These are phyloP conservation scores for Mastigias papua DNA, from an alignment of 30 jellyfish, hydroid and myxozoan genomes.

Conservation along the genomic window DNA sequence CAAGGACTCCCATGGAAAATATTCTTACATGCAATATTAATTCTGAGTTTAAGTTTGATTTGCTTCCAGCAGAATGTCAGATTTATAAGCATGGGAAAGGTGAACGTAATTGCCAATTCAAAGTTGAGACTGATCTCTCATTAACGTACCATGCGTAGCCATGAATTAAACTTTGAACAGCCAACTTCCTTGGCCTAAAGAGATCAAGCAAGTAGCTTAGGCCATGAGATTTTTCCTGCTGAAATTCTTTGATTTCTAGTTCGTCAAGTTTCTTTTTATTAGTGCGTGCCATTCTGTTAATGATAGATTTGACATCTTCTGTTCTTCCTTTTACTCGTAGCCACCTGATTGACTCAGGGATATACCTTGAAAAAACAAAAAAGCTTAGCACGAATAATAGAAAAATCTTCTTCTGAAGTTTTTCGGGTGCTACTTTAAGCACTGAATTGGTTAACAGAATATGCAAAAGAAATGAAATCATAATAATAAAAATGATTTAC, in stretches of 20 bases:
- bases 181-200: constrained; percentile 14
- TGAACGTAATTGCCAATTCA: too few species aligned
- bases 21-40: too few species aligned
- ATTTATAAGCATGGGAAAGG: not conserved
- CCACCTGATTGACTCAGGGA: constrained; percentile 18
- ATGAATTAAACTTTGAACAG: constrained; percentile 40
- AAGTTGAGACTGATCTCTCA: not conserved
- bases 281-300: not conserved
- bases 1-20: not conserved
- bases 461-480: too few species aligned
- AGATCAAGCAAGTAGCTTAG: constrained; percentile 18
- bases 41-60: not conserved
- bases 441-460: too few species aligned
- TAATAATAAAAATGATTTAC: too few species aligned
- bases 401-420: too few species aligned
- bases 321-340: not conserved
- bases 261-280: not conserved
- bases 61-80: not conserved
- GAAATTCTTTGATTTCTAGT: not conserved
- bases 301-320: not conserved
- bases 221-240: not conserved
- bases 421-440: too few species aligned
- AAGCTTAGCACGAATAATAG: too few species aligned
- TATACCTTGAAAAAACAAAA: not conserved
- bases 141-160: constrained; percentile 3